These are phyloP conservation scores for Agraylea sexmaculata DNA, from an alignment of 1,140 invertebrate species.

Conservation along the genomic window DNA sequence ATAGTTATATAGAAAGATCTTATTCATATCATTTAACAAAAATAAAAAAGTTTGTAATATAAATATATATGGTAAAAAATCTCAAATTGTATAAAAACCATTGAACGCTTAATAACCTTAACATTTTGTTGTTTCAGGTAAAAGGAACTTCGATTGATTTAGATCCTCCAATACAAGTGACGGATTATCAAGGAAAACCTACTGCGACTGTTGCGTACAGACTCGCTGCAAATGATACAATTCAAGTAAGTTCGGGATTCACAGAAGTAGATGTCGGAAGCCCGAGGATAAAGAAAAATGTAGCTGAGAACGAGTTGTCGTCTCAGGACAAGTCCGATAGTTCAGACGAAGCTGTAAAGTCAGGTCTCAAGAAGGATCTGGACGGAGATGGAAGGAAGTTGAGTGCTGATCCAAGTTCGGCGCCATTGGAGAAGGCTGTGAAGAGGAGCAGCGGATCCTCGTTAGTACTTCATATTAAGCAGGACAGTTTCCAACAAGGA, in stretches of 20 bases:
- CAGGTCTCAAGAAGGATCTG: too few species aligned
- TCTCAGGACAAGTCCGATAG: too few species aligned
- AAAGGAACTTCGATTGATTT: constrained; percentile 11
- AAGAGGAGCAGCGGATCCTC: constrained; percentile 13
- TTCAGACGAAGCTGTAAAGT: too few species aligned
- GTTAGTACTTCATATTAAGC: constrained; percentile 21
- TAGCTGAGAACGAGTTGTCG: not conserved
- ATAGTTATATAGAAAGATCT: too few species aligned
- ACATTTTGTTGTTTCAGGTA: constrained; percentile 11
- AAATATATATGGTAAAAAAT: too few species aligned
- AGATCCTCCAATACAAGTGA: not conserved
- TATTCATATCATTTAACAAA: too few species aligned
- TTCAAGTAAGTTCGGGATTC: constrained; percentile 6
- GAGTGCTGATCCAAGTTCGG: constrained; percentile 2
- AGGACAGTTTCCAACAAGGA: constrained; percentile 47
- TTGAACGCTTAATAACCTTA: too few species aligned
- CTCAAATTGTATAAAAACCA: too few species aligned
- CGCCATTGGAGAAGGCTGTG: constrained; percentile 3
- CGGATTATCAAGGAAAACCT: not conserved
- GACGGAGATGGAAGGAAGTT: not conserved
- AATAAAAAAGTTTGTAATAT: too few species aligned
- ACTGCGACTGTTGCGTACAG: not conserved
- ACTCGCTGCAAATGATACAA: not conserved
- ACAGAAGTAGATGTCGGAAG: constrained; percentile 7
- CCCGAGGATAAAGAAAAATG: constrained; percentile 8